Base-by-base conservation (phyloP, 2,113 vertebrate species). In the Halichoerus grypus region DNA sequence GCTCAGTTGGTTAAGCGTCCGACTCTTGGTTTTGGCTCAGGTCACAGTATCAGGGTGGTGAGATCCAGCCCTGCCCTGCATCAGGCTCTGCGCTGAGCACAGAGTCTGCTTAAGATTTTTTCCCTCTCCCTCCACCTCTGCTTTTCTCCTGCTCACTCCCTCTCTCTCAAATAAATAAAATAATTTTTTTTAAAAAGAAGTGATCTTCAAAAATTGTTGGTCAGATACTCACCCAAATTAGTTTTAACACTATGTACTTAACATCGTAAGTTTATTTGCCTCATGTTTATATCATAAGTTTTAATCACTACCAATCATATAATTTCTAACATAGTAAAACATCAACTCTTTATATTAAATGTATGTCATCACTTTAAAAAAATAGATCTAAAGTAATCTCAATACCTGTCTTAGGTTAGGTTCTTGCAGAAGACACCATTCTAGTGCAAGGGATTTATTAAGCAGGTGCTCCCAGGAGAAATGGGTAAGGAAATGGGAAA, bases 291-390 rank as follows among this genome's bases (percentile, higher is more conserved):
- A 51, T 74, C 13, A 0, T 82, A 63, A 81, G 24, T 71, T 79
- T 91, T 71, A 95, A 76, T 94, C 61, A 92, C 80, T 96, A 88
- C 24, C 87, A 79, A 31, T 71, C 22, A 55, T 71, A 36, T 57
- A 59, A 86, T 46, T 76, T 93, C 49, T 82, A 82, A 12, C 28
- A 61, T 24, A 82, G 57, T 87, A 72, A 96, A 82, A 94, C 33
- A 86, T 53, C 31, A 92, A 31, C 28, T 89, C 18, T 86, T 79
- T 87, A 63, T 83, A 87, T 33, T 82, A 93, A 84, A 82, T 21
- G 4, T 55, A 76, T 51, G 19, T 31, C 42, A 91, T 46, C 28
- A n/a, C 53, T 93, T 93, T 69, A 59, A 63, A 46, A 63, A 57
- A 69, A 61, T 18, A n/a, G 22, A 61, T 36, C 42, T 16, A 53